These are phyloP conservation scores for Drosophila sp. DNA, from an alignment of 1,140 invertebrate genomes.

Conservation along the genomic window DNA sequence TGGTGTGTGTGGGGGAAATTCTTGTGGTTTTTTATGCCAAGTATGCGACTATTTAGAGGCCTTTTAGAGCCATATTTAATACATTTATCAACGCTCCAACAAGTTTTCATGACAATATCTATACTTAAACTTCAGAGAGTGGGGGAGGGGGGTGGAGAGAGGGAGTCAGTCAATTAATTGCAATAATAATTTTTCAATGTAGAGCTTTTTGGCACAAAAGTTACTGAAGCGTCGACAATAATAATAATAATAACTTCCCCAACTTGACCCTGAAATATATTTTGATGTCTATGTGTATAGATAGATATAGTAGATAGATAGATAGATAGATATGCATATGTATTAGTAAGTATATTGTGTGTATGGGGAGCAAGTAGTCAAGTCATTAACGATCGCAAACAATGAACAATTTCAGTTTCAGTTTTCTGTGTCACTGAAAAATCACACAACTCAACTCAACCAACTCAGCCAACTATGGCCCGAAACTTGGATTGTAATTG, in stretches of 20 bases:
- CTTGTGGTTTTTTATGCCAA: constrained; percentile 5
- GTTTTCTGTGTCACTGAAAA: constrained; percentile 71
- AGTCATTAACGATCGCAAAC: constrained; percentile 69
- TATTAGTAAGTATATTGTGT: neutral
- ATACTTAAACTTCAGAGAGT: constrained; percentile 5
- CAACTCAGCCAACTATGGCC: constrained; percentile 58
- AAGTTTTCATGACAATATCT: constrained; percentile 21
- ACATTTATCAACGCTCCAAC: constrained; percentile 17
- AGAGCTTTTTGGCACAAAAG: constrained; percentile 53
- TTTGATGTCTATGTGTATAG: constrained; percentile 21
- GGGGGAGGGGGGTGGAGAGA: neutral
- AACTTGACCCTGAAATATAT: constrained; percentile 62
- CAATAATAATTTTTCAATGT: constrained; percentile 63
- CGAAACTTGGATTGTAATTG: constrained; percentile 49
- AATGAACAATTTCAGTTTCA: constrained; percentile 73
- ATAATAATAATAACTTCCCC: constrained; percentile 59
- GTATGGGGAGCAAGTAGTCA: constrained; percentile 55
- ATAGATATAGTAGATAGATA: constrained; percentile 28
- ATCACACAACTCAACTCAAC: constrained; percentile 64
- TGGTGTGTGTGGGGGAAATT: neutral
- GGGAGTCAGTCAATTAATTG: constrained; percentile 56
- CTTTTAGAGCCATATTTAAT: neutral
- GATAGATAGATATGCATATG: constrained; percentile 25
- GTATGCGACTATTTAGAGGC: neutral
- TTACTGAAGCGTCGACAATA: constrained; percentile 58